A percentile compares a stretch with the other conserved stretches of the same genome.
phyloP scores from a whole-genome alignment of 2,113 vertebrate genomes.

The Sinosuthora webbiana region DNA sequence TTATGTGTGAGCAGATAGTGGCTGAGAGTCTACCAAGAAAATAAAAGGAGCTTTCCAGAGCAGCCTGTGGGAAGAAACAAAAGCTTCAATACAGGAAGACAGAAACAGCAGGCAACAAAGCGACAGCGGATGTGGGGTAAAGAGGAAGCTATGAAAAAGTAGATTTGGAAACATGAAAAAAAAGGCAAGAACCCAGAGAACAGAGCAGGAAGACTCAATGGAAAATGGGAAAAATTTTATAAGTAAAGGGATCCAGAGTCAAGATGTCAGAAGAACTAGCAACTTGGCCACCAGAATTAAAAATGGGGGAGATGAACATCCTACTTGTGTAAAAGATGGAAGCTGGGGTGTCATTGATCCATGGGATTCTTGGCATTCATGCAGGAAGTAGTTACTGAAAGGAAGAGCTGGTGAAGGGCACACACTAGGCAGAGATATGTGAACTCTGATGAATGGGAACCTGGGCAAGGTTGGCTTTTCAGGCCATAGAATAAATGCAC shows the following conservation, averaged over 20 bases:
- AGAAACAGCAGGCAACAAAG: conserved; percentile 4
- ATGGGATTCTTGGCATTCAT: neutral
- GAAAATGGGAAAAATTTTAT: neutral
- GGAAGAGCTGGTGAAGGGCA: neutral
- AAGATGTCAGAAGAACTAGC: neutral
- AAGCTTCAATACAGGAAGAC: neutral
- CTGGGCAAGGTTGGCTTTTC: neutral
- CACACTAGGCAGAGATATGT: accelerated
- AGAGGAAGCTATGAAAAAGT: conserved; percentile 12
- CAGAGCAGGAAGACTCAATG: neutral
- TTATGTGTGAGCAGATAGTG: conserved; percentile 8
- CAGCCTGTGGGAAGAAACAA: neutral
- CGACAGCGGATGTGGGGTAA: neutral
- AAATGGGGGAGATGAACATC: neutral
- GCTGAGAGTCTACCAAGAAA: neutral
- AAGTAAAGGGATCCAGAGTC: neutral
- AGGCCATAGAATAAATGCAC: neutral
- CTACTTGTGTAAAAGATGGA: neutral
- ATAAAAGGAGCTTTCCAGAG: neutral
- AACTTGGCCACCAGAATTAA: neutral
- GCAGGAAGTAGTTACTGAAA: neutral
- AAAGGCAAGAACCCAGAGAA: neutral
- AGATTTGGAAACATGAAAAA: neutral
- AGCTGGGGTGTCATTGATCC: neutral
- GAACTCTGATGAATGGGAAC: neutral